Conservation (phyloP, 2,888 invertebrate species). For the Schizotus pectinicornis region DNA sequence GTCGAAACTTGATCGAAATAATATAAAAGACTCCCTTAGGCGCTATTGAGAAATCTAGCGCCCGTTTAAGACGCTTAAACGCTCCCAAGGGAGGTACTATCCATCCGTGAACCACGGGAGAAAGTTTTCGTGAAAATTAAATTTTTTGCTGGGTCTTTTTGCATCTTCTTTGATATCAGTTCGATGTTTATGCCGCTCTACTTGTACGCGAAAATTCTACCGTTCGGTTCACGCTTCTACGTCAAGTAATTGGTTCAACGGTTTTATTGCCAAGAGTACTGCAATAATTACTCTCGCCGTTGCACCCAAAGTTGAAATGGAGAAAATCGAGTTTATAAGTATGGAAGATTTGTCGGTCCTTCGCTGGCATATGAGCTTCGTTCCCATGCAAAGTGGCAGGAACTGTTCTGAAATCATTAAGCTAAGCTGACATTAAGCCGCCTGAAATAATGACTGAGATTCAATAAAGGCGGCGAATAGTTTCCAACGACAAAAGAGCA, state of each 20-base stretch:
- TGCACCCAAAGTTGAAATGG: too few relatives aligned
- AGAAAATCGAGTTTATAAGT: too few relatives aligned
- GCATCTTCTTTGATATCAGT: too few relatives aligned
- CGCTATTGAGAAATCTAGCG: constrained; percentile 3
- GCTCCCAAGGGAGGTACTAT: neutral
- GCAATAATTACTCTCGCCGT: too few relatives aligned
- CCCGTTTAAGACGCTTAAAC: constrained; percentile 6
- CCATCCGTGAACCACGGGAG: neutral
- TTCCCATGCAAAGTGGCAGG: too few relatives aligned
- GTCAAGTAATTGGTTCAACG: too few relatives aligned
- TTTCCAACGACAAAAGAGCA: constrained; percentile 49
- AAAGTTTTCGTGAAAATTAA: constrained; percentile 1
- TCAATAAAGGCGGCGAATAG: constrained; percentile 49
- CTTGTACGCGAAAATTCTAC: too few relatives aligned
- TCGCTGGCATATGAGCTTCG: too few relatives aligned
- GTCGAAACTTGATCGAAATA: constrained; percentile 9
- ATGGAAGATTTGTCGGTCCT: too few relatives aligned
- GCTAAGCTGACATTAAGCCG: constrained; percentile 44
- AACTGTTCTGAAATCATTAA: constrained; percentile 24
- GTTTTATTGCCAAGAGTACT: too few relatives aligned
- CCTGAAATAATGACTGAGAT: constrained; percentile 49
- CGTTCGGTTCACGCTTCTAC: too few relatives aligned
- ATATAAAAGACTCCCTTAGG: constrained; percentile 8
- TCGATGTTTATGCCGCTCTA: too few relatives aligned
- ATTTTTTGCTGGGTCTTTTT: constrained; percentile 6